phyloP scores from a whole-genome alignment of 2,888 invertebrate species.

The Nudaria mundana region DNA sequence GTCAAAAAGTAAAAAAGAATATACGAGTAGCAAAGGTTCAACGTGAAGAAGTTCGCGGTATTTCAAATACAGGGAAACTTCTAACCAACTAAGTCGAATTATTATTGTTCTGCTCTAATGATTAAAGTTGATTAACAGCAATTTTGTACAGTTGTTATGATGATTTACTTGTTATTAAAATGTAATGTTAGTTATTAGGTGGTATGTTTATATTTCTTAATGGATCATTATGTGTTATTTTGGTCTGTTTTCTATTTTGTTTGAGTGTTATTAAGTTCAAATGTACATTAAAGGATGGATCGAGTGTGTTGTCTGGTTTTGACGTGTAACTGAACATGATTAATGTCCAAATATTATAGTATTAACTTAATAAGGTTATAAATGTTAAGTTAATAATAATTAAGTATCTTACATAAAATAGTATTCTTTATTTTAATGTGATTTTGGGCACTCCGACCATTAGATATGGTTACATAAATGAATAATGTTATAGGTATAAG shows the following conservation, averaged over 20 bases:
- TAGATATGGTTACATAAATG: too few relatives aligned
- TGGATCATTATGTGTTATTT: slow-evolving; percentile 27
- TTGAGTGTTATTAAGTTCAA: slow-evolving; percentile 12
- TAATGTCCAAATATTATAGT: slow-evolving; percentile 4
- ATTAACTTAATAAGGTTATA: too few relatives aligned
- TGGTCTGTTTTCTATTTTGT: slow-evolving; percentile 19
- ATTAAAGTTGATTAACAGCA: slow-evolving; percentile 67
- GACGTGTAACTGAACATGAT: slow-evolving; percentile 2
- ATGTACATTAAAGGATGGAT: slow-evolving; percentile 5
- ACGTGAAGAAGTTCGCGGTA: too few relatives aligned
- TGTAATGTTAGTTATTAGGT: slow-evolving; percentile 40
- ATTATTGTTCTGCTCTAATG: slow-evolving; percentile 36
- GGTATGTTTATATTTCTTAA: slow-evolving; percentile 30
- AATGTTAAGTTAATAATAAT: too few relatives aligned
- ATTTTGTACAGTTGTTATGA: slow-evolving; percentile 62
- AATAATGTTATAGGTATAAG: too few relatives aligned
- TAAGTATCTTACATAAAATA: too few relatives aligned
- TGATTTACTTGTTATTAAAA: slow-evolving; percentile 58
- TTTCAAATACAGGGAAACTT: too few relatives aligned
- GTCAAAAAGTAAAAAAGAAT: too few relatives aligned
- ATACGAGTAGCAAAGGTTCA: too few relatives aligned
- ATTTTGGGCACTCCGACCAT: too few relatives aligned
- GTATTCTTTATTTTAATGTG: too few relatives aligned
- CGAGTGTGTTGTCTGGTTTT: slow-evolving; percentile 5
- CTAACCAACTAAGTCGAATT: too few relatives aligned